Conservation (phyloP, 2,113 vertebrate genomes). For the Nesogale talazaci region DNA sequence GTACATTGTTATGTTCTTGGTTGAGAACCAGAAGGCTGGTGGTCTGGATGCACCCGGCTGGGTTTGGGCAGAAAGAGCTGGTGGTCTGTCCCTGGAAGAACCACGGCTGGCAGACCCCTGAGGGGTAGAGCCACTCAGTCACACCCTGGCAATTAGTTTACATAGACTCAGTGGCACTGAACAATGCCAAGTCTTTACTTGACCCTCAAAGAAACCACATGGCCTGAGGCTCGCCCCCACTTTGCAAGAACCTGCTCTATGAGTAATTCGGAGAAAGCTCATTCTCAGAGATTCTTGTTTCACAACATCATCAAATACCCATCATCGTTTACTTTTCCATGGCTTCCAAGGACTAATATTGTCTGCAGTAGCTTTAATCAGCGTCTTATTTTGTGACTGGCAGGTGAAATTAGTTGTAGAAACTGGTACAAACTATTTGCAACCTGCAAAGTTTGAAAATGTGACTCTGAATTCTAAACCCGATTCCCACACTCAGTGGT, state of each 20-base stretch:
- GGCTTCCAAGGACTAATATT: background rate
- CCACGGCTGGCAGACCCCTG: background rate
- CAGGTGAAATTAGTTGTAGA: background rate
- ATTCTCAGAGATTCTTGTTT: constrained; percentile 46
- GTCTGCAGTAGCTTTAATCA: background rate
- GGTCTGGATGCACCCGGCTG: background rate
- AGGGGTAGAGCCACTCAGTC: background rate
- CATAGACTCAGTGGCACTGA: background rate
- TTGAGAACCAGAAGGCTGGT: background rate
- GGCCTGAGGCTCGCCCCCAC: background rate
- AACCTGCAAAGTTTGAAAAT: constrained; percentile 37
- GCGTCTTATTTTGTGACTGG: constrained; percentile 5
- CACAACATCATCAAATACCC: background rate
- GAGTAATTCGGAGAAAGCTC: constrained; percentile 26
- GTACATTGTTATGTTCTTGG: background rate
- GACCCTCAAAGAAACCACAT: background rate
- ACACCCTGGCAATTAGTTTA: background rate
- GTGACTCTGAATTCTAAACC: background rate
- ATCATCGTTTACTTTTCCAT: constrained; percentile 12
- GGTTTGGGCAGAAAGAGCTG: background rate
- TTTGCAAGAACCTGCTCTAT: constrained; percentile 37
- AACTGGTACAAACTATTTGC: constrained; percentile 35
- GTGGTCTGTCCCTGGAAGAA: background rate
- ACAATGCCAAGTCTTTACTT: constrained; percentile 1
- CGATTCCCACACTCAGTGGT: background rate